These are phyloP conservation scores for Tuta absoluta DNA, from an alignment of 2,888 invertebrate species.

Conservation along the genomic window DNA sequence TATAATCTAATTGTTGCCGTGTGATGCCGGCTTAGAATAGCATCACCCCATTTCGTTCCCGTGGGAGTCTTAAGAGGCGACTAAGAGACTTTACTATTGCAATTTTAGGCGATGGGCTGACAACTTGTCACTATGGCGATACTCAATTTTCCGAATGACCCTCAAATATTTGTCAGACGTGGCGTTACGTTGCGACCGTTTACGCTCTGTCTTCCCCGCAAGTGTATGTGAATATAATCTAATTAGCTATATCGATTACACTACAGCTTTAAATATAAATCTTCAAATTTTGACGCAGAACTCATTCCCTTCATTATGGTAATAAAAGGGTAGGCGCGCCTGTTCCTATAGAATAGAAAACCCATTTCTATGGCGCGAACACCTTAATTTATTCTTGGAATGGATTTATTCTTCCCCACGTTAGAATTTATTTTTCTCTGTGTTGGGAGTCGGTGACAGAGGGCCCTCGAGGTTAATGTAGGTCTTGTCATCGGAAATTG, in stretches of 20 bases:
- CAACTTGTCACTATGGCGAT: too few species aligned
- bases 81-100: too few species aligned
- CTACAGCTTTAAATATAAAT: background rate
- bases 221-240: too few species aligned
- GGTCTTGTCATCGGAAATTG: slow-evolving; percentile 76
- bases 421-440: slow-evolving; percentile 43
- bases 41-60: too few species aligned
- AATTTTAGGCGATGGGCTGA: too few species aligned
- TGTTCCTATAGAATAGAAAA: slow-evolving; percentile 52
- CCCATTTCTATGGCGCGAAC: slow-evolving; percentile 69
- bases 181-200: too few species aligned
- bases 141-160: too few species aligned
- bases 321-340: background rate
- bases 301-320: background rate
- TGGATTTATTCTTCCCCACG: slow-evolving; percentile 71
- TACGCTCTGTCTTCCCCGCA: too few species aligned
- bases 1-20: too few species aligned
- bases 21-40: too few species aligned
- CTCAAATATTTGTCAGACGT: too few species aligned
- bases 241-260: background rate
- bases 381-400: slow-evolving; percentile 78
- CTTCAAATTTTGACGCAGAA: background rate
- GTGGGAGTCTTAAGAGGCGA: too few species aligned
- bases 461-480: slow-evolving; percentile 75
- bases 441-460: slow-evolving; percentile 65